Conservation (phyloP, 2,888 invertebrate species). For the Hymenopus coronatus region DNA sequence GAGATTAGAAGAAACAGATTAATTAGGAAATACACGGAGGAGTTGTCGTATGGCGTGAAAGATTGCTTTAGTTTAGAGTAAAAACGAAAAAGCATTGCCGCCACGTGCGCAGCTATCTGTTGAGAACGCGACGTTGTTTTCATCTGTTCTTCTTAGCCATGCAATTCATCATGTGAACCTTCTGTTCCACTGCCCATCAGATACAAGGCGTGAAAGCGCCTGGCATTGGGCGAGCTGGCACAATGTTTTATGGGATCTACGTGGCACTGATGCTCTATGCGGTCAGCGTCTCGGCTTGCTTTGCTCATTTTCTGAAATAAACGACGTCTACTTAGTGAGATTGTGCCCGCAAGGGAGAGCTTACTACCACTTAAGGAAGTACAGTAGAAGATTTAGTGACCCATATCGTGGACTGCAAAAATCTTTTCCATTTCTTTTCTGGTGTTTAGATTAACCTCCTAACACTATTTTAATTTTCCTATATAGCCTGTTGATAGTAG, state of each 20-base stretch:
- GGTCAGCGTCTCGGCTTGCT: not conserved
- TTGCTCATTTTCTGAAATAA: slow-evolving; percentile 2
- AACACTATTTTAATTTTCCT: not conserved
- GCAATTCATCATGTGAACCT: not conserved
- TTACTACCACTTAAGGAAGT: not conserved
- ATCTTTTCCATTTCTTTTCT: not conserved
- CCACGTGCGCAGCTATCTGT: not conserved
- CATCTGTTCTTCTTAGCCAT: not conserved
- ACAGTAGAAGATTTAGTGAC: not conserved
- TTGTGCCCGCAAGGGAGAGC: not conserved
- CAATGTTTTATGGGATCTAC: not conserved
- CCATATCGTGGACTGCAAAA: not conserved
- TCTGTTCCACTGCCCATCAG: not conserved
- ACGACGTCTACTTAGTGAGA: not conserved
- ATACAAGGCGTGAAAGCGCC: not conserved
- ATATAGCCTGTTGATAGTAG: not conserved
- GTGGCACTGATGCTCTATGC: not conserved
- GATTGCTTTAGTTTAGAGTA: too few relatives aligned
- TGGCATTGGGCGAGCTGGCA: not conserved
- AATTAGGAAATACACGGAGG: too few relatives aligned
- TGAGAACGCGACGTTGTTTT: not conserved
- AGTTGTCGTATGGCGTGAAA: too few relatives aligned
- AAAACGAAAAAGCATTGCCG: not conserved
- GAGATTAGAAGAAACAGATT: too few relatives aligned
- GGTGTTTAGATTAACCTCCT: not conserved